Evolutionary conservation across 2,797 vertebrate species (phyloP).

Genomic region (Nyctalus aviator): DNA sequence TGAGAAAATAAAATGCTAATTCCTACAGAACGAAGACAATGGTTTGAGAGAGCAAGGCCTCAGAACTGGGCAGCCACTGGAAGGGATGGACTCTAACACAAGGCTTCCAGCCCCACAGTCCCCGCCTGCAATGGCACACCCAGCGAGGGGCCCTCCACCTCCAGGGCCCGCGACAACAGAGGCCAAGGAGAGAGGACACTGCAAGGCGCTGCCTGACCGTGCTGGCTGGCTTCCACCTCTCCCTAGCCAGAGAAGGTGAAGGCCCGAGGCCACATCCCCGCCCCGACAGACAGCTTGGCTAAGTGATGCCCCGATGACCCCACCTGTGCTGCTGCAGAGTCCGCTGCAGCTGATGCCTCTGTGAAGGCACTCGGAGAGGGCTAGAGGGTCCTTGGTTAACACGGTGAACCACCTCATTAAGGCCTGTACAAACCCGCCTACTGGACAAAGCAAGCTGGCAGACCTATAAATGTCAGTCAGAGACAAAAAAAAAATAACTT

Average conservation of each 20-base stretch:
- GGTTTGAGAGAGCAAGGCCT: background rate
- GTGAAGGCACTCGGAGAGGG: background rate
- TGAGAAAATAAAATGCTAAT: slow-evolving; percentile 55
- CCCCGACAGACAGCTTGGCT: background rate
- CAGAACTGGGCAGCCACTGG: background rate
- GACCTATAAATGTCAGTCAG: background rate
- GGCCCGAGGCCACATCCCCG: background rate
- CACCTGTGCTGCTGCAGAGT: too few species aligned
- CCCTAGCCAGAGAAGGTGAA: background rate
- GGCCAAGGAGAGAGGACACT: background rate
- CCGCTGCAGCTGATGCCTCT: background rate
- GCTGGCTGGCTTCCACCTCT: background rate
- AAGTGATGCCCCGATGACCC: background rate
- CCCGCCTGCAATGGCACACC: background rate
- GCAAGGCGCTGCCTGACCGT: background rate
- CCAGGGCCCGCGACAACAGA: background rate
- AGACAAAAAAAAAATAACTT: slow-evolving; percentile 61
- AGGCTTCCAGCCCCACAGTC: background rate
- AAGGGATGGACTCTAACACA: background rate
- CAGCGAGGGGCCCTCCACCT: background rate
- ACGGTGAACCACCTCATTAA: background rate
- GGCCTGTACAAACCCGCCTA: background rate
- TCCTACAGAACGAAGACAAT: background rate
- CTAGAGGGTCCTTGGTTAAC: background rate
- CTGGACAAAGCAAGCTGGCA: background rate